These are phyloP conservation scores for Vespertilio murinus DNA, from an alignment of 2,797 vertebrate genomes.

Conservation along the genomic window DNA sequence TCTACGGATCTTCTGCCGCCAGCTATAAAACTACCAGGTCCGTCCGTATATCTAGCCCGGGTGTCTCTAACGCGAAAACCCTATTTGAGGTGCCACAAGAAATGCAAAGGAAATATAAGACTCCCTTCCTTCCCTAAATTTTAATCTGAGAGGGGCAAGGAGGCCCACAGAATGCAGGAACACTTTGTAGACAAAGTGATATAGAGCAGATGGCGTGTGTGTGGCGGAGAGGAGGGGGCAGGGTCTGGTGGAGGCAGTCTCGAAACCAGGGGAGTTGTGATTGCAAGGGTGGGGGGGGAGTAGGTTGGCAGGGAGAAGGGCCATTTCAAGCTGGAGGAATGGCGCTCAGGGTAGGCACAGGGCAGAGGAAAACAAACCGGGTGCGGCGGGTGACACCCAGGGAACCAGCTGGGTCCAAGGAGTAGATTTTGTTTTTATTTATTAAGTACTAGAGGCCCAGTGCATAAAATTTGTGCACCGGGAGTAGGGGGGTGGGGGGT, in stretches of 20 bases:
- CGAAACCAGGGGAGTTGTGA: not conserved
- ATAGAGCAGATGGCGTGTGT: not conserved
- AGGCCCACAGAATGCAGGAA: not conserved
- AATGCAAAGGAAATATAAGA: conserved; percentile 34
- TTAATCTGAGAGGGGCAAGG: not conserved
- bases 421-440: not conserved
- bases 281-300: not conserved
- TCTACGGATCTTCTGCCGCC: not conserved
- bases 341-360: rapidly evolving
- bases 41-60: not conserved
- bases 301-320: not conserved
- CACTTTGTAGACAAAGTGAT: not conserved
- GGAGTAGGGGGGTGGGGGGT: too few species aligned
- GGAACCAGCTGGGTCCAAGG: not conserved
- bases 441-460: too few species aligned
- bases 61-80: not conserved
- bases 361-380: not conserved
- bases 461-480: too few species aligned
- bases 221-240: not conserved
- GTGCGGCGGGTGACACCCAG: not conserved
- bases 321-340: not conserved
- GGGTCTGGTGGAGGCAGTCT: not conserved
- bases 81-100: not conserved
- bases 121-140: not conserved
- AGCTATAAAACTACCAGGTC: conserved; percentile 14